Conservation (phyloP, 2,888 invertebrate species). For the Andrena haemorrhoa region DNA sequence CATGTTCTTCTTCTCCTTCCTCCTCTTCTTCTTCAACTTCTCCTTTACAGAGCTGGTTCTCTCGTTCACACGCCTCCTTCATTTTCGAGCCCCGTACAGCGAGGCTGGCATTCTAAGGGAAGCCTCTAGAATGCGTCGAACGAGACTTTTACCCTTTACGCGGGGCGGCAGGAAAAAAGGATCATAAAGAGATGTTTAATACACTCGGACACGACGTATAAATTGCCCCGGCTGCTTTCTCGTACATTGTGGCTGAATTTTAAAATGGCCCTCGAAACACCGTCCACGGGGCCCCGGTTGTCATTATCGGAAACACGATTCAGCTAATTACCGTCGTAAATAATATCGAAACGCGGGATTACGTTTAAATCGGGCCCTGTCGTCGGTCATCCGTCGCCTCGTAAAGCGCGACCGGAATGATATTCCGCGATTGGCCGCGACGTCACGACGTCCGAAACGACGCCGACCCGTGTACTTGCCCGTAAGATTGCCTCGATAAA, state of each 20-base stretch:
- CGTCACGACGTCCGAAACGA: slow-evolving; percentile 46
- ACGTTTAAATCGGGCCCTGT: slow-evolving; percentile 26
- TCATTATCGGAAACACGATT: slow-evolving; percentile 40
- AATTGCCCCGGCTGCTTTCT: slow-evolving; percentile 4
- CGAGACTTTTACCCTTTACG: slow-evolving; percentile 37
- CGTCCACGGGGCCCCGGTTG: slow-evolving; percentile 11
- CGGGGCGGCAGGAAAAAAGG: not conserved
- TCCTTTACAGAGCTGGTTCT: slow-evolving; percentile 62
- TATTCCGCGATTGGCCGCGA: slow-evolving; percentile 52
- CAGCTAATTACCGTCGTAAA: slow-evolving; percentile 52
- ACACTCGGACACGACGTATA: slow-evolving; percentile 8
- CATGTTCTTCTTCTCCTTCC: slow-evolving; percentile 43
- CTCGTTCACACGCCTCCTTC: slow-evolving; percentile 71
- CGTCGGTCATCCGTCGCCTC: slow-evolving; percentile 39
- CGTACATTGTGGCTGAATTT: slow-evolving; percentile 5
- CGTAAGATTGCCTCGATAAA: slow-evolving; percentile 27
- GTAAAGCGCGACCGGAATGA: slow-evolving; percentile 52
- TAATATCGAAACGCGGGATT: slow-evolving; percentile 36
- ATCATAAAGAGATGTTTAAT: not conserved
- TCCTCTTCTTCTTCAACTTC: slow-evolving; percentile 49
- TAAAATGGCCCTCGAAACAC: not conserved
- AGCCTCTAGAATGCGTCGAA: slow-evolving; percentile 43
- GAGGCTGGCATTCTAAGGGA: slow-evolving; percentile 46
- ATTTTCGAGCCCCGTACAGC: slow-evolving; percentile 51
- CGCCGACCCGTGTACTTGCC: slow-evolving; percentile 38